These are phyloP conservation scores for Holothuria glaberrima DNA, from an alignment of 35 echinoderm and acorn worm species.

Conservation along the genomic window DNA sequence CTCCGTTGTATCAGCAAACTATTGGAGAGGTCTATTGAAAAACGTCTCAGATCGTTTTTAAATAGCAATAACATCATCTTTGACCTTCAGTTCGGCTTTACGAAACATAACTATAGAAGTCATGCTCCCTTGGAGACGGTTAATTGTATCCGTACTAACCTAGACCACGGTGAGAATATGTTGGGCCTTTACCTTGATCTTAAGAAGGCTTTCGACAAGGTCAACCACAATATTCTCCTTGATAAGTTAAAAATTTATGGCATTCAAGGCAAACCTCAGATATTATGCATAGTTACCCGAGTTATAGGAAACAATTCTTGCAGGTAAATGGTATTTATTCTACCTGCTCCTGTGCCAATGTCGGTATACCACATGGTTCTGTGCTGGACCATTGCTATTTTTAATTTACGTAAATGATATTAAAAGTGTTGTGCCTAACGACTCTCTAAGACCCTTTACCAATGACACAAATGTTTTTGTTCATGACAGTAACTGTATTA, in stretches of 20 bases:
- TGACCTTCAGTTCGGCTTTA: conserved; percentile 9
- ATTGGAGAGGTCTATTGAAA: too few species aligned
- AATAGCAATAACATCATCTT: neutral
- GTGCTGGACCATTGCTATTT: conserved; percentile 21
- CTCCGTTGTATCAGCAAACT: too few species aligned
- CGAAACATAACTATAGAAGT: neutral
- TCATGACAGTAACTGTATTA: neutral
- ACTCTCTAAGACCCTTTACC: conserved; percentile 11
- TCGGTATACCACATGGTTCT: too few species aligned
- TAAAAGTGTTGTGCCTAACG: conserved; percentile 27
- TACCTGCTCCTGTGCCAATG: neutral
- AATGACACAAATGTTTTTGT: conserved; percentile 14
- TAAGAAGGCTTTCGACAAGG: conserved; percentile 5
- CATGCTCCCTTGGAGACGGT: conserved; percentile 13
- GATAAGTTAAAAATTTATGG: conserved; percentile 19
- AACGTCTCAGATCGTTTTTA: too few species aligned
- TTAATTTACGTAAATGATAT: conserved; percentile 10
- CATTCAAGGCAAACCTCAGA: conserved; percentile 6
- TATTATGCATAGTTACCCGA: conserved; percentile 9
- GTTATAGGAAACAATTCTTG: conserved; percentile 28
- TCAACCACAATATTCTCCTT: conserved; percentile 3
- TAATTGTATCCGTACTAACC: neutral
- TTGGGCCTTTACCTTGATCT: neutral
- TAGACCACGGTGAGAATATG: neutral
- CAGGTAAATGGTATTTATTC: conserved; percentile 16